Evolutionary conservation across 2,113 vertebrate species (phyloP).

Genomic region (Daboia siamensis): DNA sequence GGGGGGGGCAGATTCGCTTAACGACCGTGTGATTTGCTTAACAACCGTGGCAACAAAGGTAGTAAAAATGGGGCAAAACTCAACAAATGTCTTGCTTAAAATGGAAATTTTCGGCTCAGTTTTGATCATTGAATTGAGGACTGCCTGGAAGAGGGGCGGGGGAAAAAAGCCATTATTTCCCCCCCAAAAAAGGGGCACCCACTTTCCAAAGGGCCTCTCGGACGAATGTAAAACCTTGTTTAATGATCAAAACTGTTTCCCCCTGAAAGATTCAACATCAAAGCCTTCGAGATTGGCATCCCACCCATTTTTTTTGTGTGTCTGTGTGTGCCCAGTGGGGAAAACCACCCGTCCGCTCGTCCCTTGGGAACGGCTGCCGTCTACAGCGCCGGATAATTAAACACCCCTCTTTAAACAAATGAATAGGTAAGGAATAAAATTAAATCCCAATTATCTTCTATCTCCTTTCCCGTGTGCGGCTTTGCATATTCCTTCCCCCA

Average conservation of each 20-base stretch:
- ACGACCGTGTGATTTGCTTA: no score
- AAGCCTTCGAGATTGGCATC: not conserved
- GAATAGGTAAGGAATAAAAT: constrained; percentile 44
- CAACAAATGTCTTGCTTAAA: no score
- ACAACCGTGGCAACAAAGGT: no score
- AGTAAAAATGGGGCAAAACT: no score
- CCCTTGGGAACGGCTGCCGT: constrained; percentile 30
- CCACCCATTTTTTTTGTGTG: not conserved
- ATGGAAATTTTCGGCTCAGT: no score
- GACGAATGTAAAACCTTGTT: not conserved
- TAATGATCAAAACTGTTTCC: not conserved
- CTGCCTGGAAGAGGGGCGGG: no score
- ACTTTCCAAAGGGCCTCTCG: not conserved
- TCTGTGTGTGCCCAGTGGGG: not conserved
- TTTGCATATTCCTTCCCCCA: not conserved
- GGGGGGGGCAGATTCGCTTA: no score
- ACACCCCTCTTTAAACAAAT: constrained; percentile 51
- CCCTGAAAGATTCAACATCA: accelerated
- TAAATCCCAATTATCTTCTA: constrained; percentile 39
- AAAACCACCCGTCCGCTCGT: not conserved
- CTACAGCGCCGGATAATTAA: constrained; percentile 52
- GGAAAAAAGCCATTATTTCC: not conserved
- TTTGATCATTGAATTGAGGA: no score
- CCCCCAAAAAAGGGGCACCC: accelerated
- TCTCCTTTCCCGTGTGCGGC: not conserved